Percentiles rank a stretch among this genome's conserved stretches.
These are phyloP conservation scores for Trididemnum nubilum DNA, from an alignment of 23 tunicate species.

Conservation along the genomic window DNA sequence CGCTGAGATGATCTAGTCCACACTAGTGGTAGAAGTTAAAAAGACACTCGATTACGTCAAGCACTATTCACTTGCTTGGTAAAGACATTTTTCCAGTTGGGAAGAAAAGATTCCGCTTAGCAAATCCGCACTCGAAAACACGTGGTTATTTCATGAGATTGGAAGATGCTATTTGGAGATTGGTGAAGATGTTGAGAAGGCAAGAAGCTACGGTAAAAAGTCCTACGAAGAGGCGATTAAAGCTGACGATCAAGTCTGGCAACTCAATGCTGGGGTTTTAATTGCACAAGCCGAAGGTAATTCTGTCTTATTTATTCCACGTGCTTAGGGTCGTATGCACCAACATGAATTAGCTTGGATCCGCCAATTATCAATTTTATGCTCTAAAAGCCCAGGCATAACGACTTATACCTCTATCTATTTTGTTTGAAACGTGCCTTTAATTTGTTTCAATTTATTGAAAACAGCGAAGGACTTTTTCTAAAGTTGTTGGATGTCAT, in stretches of 20 bases:
- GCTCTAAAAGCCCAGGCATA: not conserved
- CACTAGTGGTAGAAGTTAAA: no score
- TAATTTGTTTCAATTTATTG: no score
- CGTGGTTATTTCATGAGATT: conserved; percentile 95
- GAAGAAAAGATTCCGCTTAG: conserved; percentile 85
- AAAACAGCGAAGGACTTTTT: no score
- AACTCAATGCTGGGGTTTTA: conserved; percentile 87
- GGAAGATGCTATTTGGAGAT: conserved; percentile 90
- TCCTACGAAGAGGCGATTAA: conserved; percentile 83
- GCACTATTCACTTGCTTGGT: no score
- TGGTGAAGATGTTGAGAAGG: conserved; percentile 53
- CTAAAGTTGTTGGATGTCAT: no score
- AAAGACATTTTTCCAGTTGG: conserved; percentile 86
- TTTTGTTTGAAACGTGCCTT: not conserved
- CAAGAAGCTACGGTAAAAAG: conserved; percentile 78
- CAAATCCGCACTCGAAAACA: conserved; percentile 83
- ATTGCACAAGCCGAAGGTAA: conserved; percentile 93
- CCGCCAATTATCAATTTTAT: not conserved
- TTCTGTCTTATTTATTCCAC: not conserved
- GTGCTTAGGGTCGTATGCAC: no score
- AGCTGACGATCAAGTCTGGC: conserved; percentile 93
- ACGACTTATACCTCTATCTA: not conserved
- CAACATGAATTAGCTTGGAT: no score
- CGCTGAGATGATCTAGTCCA: no score
- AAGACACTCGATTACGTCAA: no score